Evolutionary conservation across 2,113 vertebrate species (phyloP), one percentile per base, ranked within the genome.

Genomic region (Pollachius pollachius): DNA sequence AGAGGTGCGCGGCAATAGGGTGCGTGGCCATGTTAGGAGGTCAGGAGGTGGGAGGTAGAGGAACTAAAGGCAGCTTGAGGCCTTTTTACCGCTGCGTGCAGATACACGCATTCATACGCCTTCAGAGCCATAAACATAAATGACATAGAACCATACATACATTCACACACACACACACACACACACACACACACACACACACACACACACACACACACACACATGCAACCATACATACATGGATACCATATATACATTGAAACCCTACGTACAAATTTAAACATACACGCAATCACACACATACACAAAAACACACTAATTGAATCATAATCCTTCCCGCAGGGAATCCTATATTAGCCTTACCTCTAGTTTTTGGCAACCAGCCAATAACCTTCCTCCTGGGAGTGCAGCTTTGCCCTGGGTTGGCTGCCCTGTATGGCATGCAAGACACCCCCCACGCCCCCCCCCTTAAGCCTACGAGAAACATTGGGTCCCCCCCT

Each of bases 31-130:
- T 67, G 58, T 63, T 18, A 19, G 3, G 64, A 69, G 78, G 71
- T 81, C 68, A 73, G 69, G 80, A 68, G 69, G 77, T 69, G 69
- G 64, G 67, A 41, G 7, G 57, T 23, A 41, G 60, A 19, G 15
- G 62, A 37, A 18, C 15, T n/a, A 52, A 54, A 6, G 23, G 56
- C 67, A 27, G 64, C 30, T 15, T 70, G 71, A 67, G 75, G 68
- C 79, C 73, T 71, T 64, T 67, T 82, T 80, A 77, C 30, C 57
- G 60, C n/a, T 74, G 62, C 27, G 68, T 62, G 67, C 17, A 59
- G 63, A 82, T 56, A 64, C 58, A 25, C 16, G 27, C 61, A 18
- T 72, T 15, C 18, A 56, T 4, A 27, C 60, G 30, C 30, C 30
- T 4, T 4, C 30, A 34, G 30, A 34, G 30, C 30, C 30, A 34